Evolutionary conservation across 1,140 invertebrate species (phyloP).

Genomic region (Caerostris extrusa): DNA sequence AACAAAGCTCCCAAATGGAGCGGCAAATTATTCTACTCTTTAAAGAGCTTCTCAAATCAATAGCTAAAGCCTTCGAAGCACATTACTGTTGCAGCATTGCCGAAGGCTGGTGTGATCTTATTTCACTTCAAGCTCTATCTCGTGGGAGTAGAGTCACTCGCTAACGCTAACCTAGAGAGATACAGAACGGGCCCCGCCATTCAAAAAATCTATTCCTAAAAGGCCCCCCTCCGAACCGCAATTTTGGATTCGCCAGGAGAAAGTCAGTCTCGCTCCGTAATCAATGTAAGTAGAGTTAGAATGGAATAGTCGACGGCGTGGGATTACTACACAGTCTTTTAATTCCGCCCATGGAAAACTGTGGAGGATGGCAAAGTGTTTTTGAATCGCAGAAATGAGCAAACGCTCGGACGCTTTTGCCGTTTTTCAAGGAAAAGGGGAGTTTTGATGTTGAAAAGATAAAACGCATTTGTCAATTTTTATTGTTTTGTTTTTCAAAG

Average conservation of each 20-base stretch:
- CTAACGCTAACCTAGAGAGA: constrained; percentile 19
- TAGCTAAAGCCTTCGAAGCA: constrained; percentile 71
- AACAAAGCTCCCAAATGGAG: constrained; percentile 56
- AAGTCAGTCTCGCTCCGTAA: constrained; percentile 56
- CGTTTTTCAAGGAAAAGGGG: not conserved
- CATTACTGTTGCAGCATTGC: constrained; percentile 61
- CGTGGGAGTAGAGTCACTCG: constrained; percentile 60
- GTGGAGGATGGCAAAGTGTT: not conserved
- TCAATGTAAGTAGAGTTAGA: constrained; percentile 73
- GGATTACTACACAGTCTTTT: constrained; percentile 65
- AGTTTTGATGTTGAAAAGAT: not conserved
- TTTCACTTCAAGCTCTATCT: constrained; percentile 67
- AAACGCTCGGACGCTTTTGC: not conserved
- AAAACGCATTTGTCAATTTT: not conserved
- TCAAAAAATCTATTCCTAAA: constrained; percentile 72
- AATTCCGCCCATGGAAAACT: constrained; percentile 7
- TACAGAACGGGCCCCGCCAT: constrained; percentile 21
- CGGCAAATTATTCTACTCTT: constrained; percentile 73
- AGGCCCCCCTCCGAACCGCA: constrained; percentile 64
- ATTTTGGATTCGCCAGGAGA: constrained; percentile 67
- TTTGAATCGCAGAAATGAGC: not conserved
- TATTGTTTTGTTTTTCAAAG: not conserved
- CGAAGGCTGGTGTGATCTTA: constrained; percentile 60
- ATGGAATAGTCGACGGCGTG: constrained; percentile 62
- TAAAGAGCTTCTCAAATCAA: constrained; percentile 76